phyloP scores from a whole-genome alignment of 53 echinoderm and acorn worm species.

The Pentamera pediparva region DNA sequence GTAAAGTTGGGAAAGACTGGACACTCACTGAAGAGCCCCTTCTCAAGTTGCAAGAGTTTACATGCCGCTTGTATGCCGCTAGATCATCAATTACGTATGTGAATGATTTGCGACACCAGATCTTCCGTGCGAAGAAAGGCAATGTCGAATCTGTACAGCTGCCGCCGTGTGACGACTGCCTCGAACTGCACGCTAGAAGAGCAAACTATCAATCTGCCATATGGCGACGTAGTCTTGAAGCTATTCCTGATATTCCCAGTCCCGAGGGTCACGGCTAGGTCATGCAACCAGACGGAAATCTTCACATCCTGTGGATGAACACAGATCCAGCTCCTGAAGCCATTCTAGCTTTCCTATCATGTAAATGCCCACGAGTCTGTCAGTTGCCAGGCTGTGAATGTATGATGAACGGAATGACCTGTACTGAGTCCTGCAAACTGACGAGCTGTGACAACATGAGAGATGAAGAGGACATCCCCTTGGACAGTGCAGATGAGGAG shows the following conservation, averaged over 20 bases:
- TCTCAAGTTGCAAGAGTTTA: conserved; percentile 19
- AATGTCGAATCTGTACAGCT: conserved; percentile 36
- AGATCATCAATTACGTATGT: not conserved
- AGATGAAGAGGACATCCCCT: not conserved
- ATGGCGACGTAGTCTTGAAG: not conserved
- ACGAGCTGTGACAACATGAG: conserved; percentile 28
- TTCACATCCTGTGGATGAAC: conserved; percentile 38
- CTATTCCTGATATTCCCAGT: not conserved
- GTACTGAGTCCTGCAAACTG: conserved; percentile 38
- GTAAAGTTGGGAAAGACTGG: conserved; percentile 25
- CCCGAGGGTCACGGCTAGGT: conserved; percentile 28
- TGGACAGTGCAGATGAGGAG: not conserved
- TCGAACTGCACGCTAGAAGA: conserved; percentile 17
- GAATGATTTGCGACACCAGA: conserved; percentile 15
- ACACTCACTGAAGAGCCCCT: conserved; percentile 25
- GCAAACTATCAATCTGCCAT: conserved; percentile 42
- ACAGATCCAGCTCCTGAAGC: conserved; percentile 44
- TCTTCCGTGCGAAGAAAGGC: conserved; percentile 28
- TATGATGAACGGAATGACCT: no score
- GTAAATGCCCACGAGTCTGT: not conserved
- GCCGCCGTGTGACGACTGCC: conserved; percentile 42
- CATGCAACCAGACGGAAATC: not conserved
- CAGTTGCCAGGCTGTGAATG: no score
- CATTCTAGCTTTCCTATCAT: not conserved
- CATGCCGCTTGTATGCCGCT: conserved; percentile 20